A percentile compares a stretch with the other conserved stretches of the same genome.
Conservation (phyloP, 2,797 vertebrate species). For the Rhinogobio ventralis region DNA sequence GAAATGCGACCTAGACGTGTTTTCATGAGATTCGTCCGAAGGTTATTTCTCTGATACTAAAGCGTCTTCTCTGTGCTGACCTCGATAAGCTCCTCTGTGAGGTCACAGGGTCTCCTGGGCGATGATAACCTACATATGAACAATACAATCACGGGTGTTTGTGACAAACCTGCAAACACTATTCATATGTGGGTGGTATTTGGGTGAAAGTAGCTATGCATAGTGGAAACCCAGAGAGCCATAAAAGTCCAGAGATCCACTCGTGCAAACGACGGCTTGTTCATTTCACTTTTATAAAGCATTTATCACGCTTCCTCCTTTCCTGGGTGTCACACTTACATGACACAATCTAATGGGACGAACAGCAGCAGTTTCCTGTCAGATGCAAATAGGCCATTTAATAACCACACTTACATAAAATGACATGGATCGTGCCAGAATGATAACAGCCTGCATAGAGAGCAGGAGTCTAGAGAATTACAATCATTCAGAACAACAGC, state of each 20-base stretch:
- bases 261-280: not conserved
- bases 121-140: conserved; percentile 45
- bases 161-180: conserved; percentile 18
- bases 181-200: not conserved
- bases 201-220: not conserved
- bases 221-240: not conserved
- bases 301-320: conserved; percentile 35
- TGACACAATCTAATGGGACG: conserved; percentile 46
- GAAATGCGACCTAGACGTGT: not conserved
- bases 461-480: not conserved
- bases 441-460: not conserved
- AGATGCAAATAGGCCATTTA: not conserved
- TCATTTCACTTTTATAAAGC: not conserved
- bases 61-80: conserved; percentile 38
- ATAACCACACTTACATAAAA: conserved; percentile 7
- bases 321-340: not conserved
- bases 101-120: conserved; percentile 54
- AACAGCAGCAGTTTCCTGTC: conserved; percentile 4
- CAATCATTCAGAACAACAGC: not conserved
- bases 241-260: not conserved
- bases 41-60: conserved; percentile 12
- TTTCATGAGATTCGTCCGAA: not conserved
- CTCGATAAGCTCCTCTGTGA: conserved; percentile 57
- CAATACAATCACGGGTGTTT: conserved; percentile 27
- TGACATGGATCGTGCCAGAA: not conserved